Base-by-base conservation (phyloP, 2,113 vertebrate genomes). In the Pollachius pollachius region DNA sequence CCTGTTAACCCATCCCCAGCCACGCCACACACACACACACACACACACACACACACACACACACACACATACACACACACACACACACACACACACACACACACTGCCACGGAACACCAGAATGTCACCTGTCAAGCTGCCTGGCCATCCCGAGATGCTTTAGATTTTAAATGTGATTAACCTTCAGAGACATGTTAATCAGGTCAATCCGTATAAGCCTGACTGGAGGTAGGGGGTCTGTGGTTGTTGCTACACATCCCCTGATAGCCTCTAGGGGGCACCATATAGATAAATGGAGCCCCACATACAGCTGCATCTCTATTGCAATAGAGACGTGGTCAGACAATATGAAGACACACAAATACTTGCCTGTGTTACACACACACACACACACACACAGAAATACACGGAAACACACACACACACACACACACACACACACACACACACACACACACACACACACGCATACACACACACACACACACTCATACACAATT, bases 371-470 rank as follows among this genome's bases (percentile, higher is more conserved):
- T 23, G 23, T 23, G 23, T 23, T 23, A 23, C 62, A 13, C 23
- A 5, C 25, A 54, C 16, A 67, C 15, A 69, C 60, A 41, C 13
- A 68, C 30, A 78, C 15, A 60, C 7, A 65, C 60, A 11, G 21
- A 23, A 19, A 4, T 19, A 13, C 59, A 18, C 52, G 76, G 54
- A 77, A 52, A 34, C 56, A 23, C 65, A 54, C 61, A 62, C 23
- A 62, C 12, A 62, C 25, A 62, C 25, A 34, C 18, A 21, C 25
- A 62, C 65, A 65, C 27, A 56, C 12, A 64, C 37, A 41, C 37
- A 41, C 21, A 23, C 60, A 62, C 21, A 23, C 60, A 75, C 63
- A 77, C 27, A 67, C 41, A 62, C 65, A 62, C 67, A 19, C 37
- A 25, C 52, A 73, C 68, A 79, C 23, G 16, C 30, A 52, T 34